Evolutionary conservation across 2,888 invertebrate species (phyloP), one percentile per base, ranked within the genome.

Genomic region (Drosophila leonis): DNA sequence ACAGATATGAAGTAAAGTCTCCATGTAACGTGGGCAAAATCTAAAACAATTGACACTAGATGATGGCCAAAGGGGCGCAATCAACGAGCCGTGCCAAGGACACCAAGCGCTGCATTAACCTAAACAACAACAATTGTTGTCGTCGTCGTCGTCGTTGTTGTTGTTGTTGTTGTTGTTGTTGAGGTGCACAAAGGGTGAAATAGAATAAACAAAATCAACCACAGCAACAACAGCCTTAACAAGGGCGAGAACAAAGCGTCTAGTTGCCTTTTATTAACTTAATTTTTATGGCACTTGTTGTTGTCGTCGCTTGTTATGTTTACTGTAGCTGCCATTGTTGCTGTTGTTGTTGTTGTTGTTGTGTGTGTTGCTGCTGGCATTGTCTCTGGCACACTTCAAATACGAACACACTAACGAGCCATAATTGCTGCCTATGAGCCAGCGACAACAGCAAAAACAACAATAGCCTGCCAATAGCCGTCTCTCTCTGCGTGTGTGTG

Each of bases 241-340:
- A 61, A 65, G 60, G 68, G 72, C 70, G 64, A 72, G 78, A 86
- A 90, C 85, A 89, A 89, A 81, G 85, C 72, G 74, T 72, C 80
- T 88, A 75, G 86, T 85, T 85, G 90, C 87, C 86, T 87, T 87
- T 90, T 88, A 90, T 89, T 89, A 90, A 85, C 82, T 88, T 84
- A 90, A 90, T 88, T 90, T 84, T 84, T 83, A 87, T 88, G 79
- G 75, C 85, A 84, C 88, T 89, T 90, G 80, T 85, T 87, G 78
- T 80, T 80, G 75, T 64, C 67, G 65, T 62, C 57, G 67, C 55
- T 67, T 57, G 56, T 60, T 35, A 72, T 83, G 72, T 78, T 48
- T 33, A 46, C 31, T 76, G 46, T 68, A 62, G 61, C 48, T 66
- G 57, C 39, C 60, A 31, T 15, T 67, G 48, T 49, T 76, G 60